Evolutionary conservation across 37 sponge, comb jelly and placozoan genomes (phyloP).

Genomic region (Hexactinellida sp.): DNA sequence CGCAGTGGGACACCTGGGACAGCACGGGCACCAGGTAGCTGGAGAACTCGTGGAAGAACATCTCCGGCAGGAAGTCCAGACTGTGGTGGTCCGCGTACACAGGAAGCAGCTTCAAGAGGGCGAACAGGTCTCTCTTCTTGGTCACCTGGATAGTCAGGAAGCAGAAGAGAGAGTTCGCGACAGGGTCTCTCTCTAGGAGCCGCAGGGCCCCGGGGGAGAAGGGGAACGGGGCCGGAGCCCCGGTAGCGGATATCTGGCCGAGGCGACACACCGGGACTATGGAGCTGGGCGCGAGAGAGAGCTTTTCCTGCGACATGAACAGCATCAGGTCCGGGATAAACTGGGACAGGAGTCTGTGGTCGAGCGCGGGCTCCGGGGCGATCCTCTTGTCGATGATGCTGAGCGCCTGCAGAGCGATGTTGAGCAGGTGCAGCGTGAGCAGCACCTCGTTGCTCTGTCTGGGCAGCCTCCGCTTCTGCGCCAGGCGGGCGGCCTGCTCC

Average conservation of each 20-base stretch:
- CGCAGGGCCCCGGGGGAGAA: neutral
- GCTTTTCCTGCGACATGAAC: neutral
- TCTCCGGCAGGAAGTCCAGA: neutral
- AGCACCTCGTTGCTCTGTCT: constrained; percentile 46
- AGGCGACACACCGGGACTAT: neutral
- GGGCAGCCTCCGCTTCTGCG: neutral
- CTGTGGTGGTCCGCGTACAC: neutral
- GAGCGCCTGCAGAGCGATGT: constrained; percentile 46
- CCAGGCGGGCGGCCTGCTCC: constrained; percentile 19
- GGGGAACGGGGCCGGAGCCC: neutral
- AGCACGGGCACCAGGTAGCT: neutral
- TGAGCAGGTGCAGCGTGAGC: constrained; percentile 53
- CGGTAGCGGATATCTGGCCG: neutral
- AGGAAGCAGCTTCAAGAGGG: neutral
- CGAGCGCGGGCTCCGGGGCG: neutral
- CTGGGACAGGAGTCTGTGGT: neutral
- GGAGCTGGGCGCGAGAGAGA: neutral
- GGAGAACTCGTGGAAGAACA: constrained; percentile 13
- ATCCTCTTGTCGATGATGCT: constrained; percentile 39
- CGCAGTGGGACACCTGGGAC: neutral
- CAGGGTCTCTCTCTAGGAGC: neutral
- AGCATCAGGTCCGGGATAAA: neutral
- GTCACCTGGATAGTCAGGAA: neutral
- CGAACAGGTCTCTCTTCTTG: neutral
- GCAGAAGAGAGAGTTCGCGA: neutral